Conservation (phyloP, 2,888 invertebrate species). For the Carterocephalus palaemon region DNA sequence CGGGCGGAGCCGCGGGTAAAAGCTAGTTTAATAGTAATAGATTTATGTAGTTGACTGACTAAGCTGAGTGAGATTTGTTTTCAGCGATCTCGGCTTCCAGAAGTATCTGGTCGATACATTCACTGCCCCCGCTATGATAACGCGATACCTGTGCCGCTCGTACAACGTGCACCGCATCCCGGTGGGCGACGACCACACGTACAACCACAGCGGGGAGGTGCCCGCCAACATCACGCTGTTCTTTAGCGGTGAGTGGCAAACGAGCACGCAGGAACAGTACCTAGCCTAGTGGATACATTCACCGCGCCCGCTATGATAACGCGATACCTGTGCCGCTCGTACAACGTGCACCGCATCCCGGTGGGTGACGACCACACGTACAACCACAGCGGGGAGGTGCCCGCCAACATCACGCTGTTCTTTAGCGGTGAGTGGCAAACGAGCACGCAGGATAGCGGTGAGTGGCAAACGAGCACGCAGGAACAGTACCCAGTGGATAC, state of each 20-base stretch:
- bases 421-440: too few species aligned
- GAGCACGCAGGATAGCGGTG: too few species aligned
- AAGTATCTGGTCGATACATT: constrained; percentile 83
- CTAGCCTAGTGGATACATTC: too few species aligned
- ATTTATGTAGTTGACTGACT: too few species aligned
- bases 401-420: constrained; percentile 76
- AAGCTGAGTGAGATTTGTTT: constrained; percentile 30
- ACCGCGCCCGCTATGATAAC: too few species aligned
- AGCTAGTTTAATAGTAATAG: too few species aligned
- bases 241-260: constrained; percentile 83
- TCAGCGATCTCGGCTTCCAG: constrained; percentile 82
- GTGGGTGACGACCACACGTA: too few species aligned
- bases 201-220: constrained; percentile 77
- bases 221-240: constrained; percentile 79
- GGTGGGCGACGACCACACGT: constrained; percentile 81
- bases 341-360: too few species aligned
- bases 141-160: constrained; percentile 82
- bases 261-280: too few species aligned
- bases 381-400: constrained; percentile 78
- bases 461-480: too few species aligned
- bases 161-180: constrained; percentile 85
- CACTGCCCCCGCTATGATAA: constrained; percentile 83
- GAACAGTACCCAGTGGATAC: constrained; percentile 86
- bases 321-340: too few species aligned
- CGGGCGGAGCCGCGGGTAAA: too few species aligned